These are phyloP conservation scores for Drosophila bocqueti DNA, from an alignment of 1,140 invertebrate species.

Conservation along the genomic window DNA sequence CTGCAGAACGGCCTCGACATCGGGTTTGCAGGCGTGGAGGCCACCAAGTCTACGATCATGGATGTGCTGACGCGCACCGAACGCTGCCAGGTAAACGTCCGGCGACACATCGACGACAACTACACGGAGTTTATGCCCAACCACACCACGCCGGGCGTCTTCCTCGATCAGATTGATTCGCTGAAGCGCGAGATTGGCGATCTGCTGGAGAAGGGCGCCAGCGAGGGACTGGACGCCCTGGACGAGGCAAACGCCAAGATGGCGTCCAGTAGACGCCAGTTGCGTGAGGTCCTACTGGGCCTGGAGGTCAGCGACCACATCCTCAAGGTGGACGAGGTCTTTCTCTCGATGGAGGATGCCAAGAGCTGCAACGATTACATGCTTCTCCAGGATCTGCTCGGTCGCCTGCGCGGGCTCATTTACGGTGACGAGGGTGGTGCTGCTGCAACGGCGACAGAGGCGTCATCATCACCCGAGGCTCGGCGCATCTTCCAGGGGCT, in stretches of 20 bases:
- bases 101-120: slow-evolving; percentile 76
- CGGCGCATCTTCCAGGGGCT: slow-evolving; percentile 69
- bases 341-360: slow-evolving; percentile 75
- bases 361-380: slow-evolving; percentile 74
- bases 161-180: slow-evolving; percentile 65
- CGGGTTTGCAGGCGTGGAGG: slow-evolving; percentile 42
- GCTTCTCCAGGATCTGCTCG: slow-evolving; percentile 63
- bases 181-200: slow-evolving; percentile 65
- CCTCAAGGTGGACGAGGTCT: slow-evolving; percentile 74
- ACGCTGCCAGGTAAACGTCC: slow-evolving; percentile 67
- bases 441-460: neutral
- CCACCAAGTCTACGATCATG: slow-evolving; percentile 60
- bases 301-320: slow-evolving; percentile 68
- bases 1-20: slow-evolving; percentile 39
- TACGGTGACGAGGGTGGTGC: slow-evolving; percentile 38
- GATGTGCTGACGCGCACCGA: slow-evolving; percentile 73
- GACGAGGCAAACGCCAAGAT: slow-evolving; percentile 62
- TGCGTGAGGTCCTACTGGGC: slow-evolving; percentile 68
- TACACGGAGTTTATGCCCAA: slow-evolving; percentile 80
- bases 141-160: slow-evolving; percentile 67
- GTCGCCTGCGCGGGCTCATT: slow-evolving; percentile 65
- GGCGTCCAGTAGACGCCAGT: slow-evolving; percentile 44
- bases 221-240: slow-evolving; percentile 56
- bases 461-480: slow-evolving; percentile 34
- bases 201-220: slow-evolving; percentile 56